phyloP scores from a whole-genome alignment of 1,140 invertebrate genomes.

The Drosophila sp. region DNA sequence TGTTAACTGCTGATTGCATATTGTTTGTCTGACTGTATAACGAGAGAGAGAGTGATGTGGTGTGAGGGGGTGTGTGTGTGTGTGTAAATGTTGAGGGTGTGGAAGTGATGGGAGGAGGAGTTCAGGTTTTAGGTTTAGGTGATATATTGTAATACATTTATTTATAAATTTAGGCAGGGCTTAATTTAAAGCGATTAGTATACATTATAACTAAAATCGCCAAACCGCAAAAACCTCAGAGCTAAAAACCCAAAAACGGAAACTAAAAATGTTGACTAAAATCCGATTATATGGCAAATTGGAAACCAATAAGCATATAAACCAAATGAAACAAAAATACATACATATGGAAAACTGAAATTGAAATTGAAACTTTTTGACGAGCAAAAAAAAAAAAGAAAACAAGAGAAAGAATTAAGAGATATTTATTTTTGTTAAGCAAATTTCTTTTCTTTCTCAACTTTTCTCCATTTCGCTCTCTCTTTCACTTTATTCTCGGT shows the following conservation, averaged over 20 bases:
- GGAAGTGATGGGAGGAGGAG: background rate
- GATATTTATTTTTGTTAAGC: conserved; percentile 11
- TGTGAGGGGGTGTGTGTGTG: background rate
- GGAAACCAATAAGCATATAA: conserved; percentile 53
- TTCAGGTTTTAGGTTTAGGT: conserved; percentile 26
- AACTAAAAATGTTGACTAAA: background rate
- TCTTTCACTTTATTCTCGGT: background rate
- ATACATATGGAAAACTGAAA: conserved; percentile 40
- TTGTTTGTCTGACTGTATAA: conserved; percentile 39
- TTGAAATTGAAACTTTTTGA: conserved; percentile 19
- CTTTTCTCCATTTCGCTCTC: conserved; percentile 29
- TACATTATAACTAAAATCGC: conserved; percentile 40
- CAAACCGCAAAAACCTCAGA: conserved; percentile 34
- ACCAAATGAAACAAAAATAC: conserved; percentile 41
- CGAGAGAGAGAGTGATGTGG: background rate
- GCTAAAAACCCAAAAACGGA: conserved; percentile 42
- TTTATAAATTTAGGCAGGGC: conserved; percentile 25
- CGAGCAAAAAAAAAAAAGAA: too few relatives aligned
- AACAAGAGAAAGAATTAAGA: conserved; percentile 46
- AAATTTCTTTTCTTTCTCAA: conserved; percentile 52
- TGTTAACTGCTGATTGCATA: conserved; percentile 74
- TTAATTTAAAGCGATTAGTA: conserved; percentile 56
- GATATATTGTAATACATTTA: conserved; percentile 54
- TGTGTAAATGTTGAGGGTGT: background rate
- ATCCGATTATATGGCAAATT: conserved; percentile 55